phyloP scores from a whole-genome alignment of 2,797 vertebrate genomes.

The Zenarchopterus dispar region DNA sequence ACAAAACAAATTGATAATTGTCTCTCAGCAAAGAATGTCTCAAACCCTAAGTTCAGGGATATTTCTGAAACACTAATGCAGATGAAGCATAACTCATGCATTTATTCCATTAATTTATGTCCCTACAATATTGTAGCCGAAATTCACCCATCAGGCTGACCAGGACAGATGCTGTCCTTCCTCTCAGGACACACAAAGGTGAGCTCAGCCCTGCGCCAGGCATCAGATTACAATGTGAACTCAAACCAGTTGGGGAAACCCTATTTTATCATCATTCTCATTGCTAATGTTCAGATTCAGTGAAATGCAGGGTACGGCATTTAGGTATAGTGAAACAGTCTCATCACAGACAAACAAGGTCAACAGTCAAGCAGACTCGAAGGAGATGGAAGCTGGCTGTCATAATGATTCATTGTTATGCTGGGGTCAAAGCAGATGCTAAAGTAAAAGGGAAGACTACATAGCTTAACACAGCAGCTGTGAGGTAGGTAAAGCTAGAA shows the following conservation, averaged over 20 bases:
- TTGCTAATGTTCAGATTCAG: conserved; percentile 40
- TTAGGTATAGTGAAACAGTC: conserved; percentile 43
- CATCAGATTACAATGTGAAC: conserved; percentile 48
- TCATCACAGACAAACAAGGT: conserved; percentile 63
- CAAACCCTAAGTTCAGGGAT: conserved; percentile 87
- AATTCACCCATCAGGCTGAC: conserved; percentile 62
- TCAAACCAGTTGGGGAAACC: conserved; percentile 36
- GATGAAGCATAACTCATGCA: conserved; percentile 89
- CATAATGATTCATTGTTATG: conserved; percentile 47
- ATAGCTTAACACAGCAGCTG: conserved; percentile 69
- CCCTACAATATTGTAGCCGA: conserved; percentile 77
- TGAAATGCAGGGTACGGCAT: conserved; percentile 36
- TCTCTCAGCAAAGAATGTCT: conserved; percentile 91
- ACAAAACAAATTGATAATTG: conserved; percentile 79
- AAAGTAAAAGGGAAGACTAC: conserved; percentile 60
- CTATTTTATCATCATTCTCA: conserved; percentile 62
- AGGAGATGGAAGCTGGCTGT: conserved; percentile 50
- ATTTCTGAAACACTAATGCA: conserved; percentile 85
- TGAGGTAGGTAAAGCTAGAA: conserved; percentile 80
- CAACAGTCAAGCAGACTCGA: conserved; percentile 55
- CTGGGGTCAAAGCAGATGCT: conserved; percentile 45
- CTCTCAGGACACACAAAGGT: conserved; percentile 45
- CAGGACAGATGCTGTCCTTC: conserved; percentile 43
- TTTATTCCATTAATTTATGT: conserved; percentile 91
- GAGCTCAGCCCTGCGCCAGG: conserved; percentile 57